phyloP scores from a whole-genome alignment of 2,888 invertebrate genomes.

The Torymus tubicola region DNA sequence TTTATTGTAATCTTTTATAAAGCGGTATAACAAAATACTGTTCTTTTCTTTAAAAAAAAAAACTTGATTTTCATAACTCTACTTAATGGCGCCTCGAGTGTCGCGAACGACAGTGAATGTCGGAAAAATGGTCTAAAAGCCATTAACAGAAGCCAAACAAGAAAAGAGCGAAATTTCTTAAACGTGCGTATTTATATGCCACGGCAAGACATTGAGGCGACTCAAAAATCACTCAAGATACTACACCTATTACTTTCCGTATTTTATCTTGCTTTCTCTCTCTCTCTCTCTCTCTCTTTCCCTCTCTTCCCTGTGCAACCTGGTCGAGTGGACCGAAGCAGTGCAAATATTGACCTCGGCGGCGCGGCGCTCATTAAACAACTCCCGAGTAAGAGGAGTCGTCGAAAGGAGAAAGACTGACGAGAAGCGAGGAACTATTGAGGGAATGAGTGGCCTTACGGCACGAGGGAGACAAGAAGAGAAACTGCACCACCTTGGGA shows the following conservation, averaged over 20 bases:
- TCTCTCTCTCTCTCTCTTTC: conserved; percentile 45
- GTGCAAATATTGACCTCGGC: conserved; percentile 72
- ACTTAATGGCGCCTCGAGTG: conserved; percentile 9
- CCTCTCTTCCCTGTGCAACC: conserved; percentile 61
- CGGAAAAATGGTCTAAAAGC: conserved; percentile 27
- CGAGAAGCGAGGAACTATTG: conserved; percentile 12
- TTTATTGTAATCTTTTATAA: too few species aligned
- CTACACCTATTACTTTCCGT: conserved; percentile 43
- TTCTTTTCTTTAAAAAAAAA: too few species aligned
- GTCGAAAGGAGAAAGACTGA: conserved; percentile 30
- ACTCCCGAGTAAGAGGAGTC: conserved; percentile 63
- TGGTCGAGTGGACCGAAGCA: conserved; percentile 66
- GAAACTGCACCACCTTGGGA: conserved; percentile 32
- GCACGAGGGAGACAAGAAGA: background rate
- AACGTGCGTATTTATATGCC: background rate
- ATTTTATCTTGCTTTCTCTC: conserved; percentile 20
- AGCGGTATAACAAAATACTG: too few species aligned
- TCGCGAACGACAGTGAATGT: background rate
- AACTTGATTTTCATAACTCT: conserved; percentile 1
- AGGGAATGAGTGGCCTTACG: background rate
- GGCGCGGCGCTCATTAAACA: conserved; percentile 69
- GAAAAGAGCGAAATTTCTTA: conserved; percentile 1
- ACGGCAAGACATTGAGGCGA: background rate
- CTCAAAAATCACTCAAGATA: conserved; percentile 37
- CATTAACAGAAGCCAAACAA: background rate